Base-by-base conservation (phyloP, 2,797 vertebrate species). In the Natrix natrix region DNA sequence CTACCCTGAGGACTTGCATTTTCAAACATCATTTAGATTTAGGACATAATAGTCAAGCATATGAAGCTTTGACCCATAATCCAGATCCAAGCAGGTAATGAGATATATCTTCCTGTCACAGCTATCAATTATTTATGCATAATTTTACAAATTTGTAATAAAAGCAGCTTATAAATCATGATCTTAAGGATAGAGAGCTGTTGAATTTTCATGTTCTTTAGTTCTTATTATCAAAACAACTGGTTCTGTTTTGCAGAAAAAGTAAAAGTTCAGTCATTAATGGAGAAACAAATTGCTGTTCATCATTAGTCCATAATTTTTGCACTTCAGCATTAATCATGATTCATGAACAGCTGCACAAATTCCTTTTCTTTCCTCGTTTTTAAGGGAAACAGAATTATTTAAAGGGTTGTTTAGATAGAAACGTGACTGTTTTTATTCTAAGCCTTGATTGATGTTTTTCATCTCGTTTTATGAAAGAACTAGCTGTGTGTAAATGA, bases 21-120 rank as follows among this genome's bases (percentile, higher is more conserved):
- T 99, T 99, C 97, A 99, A 99, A 92, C 99, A 99, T 94, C 99
- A 99, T 92, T 97, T 99, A 98, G 99, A 99, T 96, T 97, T 99
- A 88, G 99, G 99, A 88, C 99, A 99, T 97, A 99, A 99, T 95
- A 98, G 92, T 0, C 98, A 99, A 95, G 99, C 99, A 0, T 99
- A 99, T 0, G 98, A 99, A 92, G 99, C 99, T 13, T 98, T 99
- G 95, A 99, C 98, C 0, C 99, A 99, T 95, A 99, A 99, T 95
- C 98, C 99, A 0, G 99, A 99, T 96, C 92, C 98, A 12, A 98
- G 99, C 98, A 99, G 99, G 99, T 99, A 97, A 61, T 26, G 10
- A 56, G 5, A 0, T 6, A 0, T 11, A 16, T 59, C 86, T 93
- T 88, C 11, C 3, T 2, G n/a, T 0, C 32, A 83, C 56, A 5